These are phyloP conservation scores for Astyanax mexicanus DNA, from an alignment of 2,797 vertebrate species.

Conservation along the genomic window DNA sequence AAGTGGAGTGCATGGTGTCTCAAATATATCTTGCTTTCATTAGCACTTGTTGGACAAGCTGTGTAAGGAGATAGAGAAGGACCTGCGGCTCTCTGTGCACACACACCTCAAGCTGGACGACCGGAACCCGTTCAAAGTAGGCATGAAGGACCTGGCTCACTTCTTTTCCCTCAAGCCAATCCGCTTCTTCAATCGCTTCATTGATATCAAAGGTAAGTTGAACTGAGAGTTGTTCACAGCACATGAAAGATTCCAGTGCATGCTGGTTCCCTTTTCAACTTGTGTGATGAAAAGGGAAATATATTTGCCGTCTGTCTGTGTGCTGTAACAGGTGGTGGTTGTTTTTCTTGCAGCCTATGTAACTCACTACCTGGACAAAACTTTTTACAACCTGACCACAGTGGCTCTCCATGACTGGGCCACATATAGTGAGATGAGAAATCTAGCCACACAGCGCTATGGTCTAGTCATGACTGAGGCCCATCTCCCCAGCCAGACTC, in stretches of 20 bases:
- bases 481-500: conserved; percentile 96
- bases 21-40: background rate
- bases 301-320: background rate
- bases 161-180: conserved; percentile 96
- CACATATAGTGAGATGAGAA: conserved; percentile 99
- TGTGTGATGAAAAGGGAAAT: background rate
- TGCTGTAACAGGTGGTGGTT: background rate
- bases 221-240: background rate
- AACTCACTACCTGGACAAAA: conserved; percentile 98
- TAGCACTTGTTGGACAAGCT: conserved; percentile 95
- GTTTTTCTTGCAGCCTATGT: conserved; percentile 84
- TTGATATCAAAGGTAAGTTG: conserved; percentile 94
- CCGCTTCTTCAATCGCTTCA: conserved; percentile 96
- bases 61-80: conserved; percentile 99
- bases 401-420: conserved; percentile 99
- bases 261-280: too few relatives aligned
- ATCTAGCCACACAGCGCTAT: conserved; percentile 94
- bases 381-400: conserved; percentile 97
- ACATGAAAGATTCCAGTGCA: background rate
- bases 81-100: conserved; percentile 95
- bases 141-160: conserved; percentile 96
- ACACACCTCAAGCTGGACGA: conserved; percentile 97
- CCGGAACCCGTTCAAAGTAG: conserved; percentile 97
- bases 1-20: background rate
- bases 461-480: conserved; percentile 96